A percentile compares a stretch with the other conserved stretches of the same genome.
Evolutionary conservation across 2,113 vertebrate genomes (phyloP).

Genomic region (Megaceryle torquata): DNA sequence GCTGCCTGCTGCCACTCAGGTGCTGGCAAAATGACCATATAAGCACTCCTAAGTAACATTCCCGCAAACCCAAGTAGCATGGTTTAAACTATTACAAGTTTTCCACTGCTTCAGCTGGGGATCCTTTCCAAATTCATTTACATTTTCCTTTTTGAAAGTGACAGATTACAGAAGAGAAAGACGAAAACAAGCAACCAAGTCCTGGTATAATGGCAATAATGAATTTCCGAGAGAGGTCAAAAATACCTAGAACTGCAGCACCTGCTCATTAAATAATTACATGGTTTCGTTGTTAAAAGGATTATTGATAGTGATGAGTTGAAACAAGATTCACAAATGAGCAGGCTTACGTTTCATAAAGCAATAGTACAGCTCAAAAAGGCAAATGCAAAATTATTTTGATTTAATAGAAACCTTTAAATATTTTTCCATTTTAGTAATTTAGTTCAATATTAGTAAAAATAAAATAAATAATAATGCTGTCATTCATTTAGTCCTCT

Average conservation of each 20-base stretch:
- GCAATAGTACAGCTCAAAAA: background rate
- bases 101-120: background rate
- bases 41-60: background rate
- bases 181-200: background rate
- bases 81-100: accelerated
- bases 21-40: background rate
- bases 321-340: background rate
- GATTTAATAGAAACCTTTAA: background rate
- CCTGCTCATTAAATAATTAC: background rate
- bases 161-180: background rate
- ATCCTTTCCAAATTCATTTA: background rate
- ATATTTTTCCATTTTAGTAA: background rate
- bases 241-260: background rate
- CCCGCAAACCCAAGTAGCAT: background rate
- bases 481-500: background rate
- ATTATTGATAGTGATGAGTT: background rate
- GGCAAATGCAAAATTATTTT: background rate
- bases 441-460: background rate
- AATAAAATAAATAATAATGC: background rate
- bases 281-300: background rate
- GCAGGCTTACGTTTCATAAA: background rate
- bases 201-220: background rate
- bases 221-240: background rate
- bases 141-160: background rate
- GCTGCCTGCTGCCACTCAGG: background rate